Base-by-base conservation (phyloP, 1,140 invertebrate genomes). In the Drosophila parabipectinata region DNA sequence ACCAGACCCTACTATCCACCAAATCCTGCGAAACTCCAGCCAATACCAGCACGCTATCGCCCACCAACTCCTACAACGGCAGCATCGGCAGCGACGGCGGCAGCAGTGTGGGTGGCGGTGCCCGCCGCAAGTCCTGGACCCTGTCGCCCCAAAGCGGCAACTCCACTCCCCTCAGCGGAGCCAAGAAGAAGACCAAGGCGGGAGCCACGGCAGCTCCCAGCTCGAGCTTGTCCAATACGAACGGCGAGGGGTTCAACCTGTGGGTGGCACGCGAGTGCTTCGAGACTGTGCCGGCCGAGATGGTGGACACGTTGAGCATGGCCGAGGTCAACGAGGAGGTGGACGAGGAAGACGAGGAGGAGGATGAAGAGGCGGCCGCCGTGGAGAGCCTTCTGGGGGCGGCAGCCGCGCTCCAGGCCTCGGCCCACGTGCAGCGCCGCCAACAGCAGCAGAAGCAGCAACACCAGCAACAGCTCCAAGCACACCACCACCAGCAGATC, bases 401-500 rank as follows among this genome's bases (percentile, higher is more conserved):
- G 10, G 90, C 90, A 2, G 90, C 87, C 3, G 90, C 90, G 3
- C 66, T 90, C 5, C 90, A 90, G 32, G 80, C 79, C 14, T 89
- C 66, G 45, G 63, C 59, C 28, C 60, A 72, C n/a, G 75, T 61
- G 4, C 77, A 79, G 14, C 59, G 68, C 5, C 68, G 83, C 0
- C 83, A 90, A 52, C 82, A 89, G 56, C 80, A 89, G 21, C 63
- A 72, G 26, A 32, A 58, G n/a, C 76, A 76, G 47, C 50, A 44
- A 12, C 81, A 21, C 21, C 21, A 61, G 57, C 64, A 71, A 1
- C 84, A 90, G 26, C 72, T 80, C 18, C 56, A 60, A 2, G 50
- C 45, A 0, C 52, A 77, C 2, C 78, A 92, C n/a, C 94, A 95
- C 80, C 92, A 83, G 24, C 52, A 77, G 2, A 77, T 92, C 12